Base-by-base conservation (phyloP, 2,888 invertebrate genomes). In the Sycophila texana region DNA sequence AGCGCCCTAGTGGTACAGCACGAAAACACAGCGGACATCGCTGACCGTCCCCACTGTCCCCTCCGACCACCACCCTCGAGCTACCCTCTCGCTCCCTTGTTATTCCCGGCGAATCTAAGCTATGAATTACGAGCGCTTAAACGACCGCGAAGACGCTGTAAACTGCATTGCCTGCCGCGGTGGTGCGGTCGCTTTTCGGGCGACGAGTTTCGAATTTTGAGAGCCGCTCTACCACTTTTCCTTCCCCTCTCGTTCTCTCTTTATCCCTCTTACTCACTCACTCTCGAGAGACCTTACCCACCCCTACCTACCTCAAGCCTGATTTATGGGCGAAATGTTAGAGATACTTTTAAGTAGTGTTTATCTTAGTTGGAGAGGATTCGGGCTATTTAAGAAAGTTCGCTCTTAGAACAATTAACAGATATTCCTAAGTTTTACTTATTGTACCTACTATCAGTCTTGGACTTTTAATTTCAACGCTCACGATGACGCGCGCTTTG, bases 201-300 rank as follows among this genome's bases (percentile, higher is more conserved):
- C 18, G 66, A 79, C 79, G 79, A 75, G 74, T 75, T 67, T 71
- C 58, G 75, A 71, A 79, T 79, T 79, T 79, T 79, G 75, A 79
- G 60, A 60, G 47, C 65, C 61, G 22, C 57, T 26, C 75, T 61
- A 51, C 12, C 63, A 4, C 65, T 16, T 30, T 39, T 18, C 26
- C 65, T 16, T 12, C 4, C 65, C 22, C 49, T 10, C 13, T 53
- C 30, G 22, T 12, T n/a, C 58, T 30, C 61, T 49, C 55, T n/a
- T 67, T 61, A 49, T 20, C 63, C 4, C 30, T 16, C 65, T 39
- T 18, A 26, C 65, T 39, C 12, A 16, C 65, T 65, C 49, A 12
- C 63, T 63, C 65, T 72, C 58, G 20, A 22, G 58, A 7, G 26
- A n/a, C 70, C 16, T 10, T 10, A 10, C 22, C 57, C 12, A n/a